These are phyloP conservation scores for Manis crassicaudata DNA, from an alignment of 2,797 vertebrate genomes.

Conservation along the genomic window DNA sequence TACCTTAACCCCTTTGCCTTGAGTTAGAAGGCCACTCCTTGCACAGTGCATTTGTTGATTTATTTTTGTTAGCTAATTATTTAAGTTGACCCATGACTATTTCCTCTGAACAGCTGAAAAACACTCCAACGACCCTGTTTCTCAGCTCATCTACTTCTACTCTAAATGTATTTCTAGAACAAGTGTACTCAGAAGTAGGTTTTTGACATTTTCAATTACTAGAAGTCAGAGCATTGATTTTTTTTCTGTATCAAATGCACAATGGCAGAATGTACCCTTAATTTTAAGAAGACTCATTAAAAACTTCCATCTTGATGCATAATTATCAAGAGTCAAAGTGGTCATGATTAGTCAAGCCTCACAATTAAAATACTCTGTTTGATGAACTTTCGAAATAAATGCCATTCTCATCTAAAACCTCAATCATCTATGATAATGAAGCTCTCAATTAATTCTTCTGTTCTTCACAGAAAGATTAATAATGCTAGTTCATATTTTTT, in stretches of 20 bases:
- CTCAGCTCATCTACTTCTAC: constrained; percentile 43
- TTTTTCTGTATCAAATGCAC: constrained; percentile 54
- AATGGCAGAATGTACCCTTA: constrained; percentile 59
- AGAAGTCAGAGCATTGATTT: constrained; percentile 32
- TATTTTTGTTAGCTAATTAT: constrained; percentile 13
- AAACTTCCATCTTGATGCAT: constrained; percentile 65
- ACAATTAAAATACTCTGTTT: constrained; percentile 76
- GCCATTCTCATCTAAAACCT: constrained; percentile 68
- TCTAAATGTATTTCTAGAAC: constrained; percentile 67
- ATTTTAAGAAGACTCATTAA: constrained; percentile 76
- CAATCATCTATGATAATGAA: constrained; percentile 72
- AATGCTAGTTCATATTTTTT: constrained; percentile 55
- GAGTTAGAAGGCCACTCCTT: not conserved
- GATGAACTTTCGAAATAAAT: constrained; percentile 79
- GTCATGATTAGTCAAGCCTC: constrained; percentile 71
- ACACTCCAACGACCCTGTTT: not conserved
- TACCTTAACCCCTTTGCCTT: not conserved
- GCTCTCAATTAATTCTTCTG: constrained; percentile 73
- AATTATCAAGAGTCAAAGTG: constrained; percentile 73
- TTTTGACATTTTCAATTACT: constrained; percentile 75
- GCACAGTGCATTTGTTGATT: not conserved
- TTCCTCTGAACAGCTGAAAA: not conserved
- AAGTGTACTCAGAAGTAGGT: constrained; percentile 66
- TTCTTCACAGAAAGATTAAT: constrained; percentile 75
- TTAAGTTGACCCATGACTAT: not conserved